Base-by-base conservation (phyloP, 2,888 invertebrate species). In the Hyalella azteca region DNA sequence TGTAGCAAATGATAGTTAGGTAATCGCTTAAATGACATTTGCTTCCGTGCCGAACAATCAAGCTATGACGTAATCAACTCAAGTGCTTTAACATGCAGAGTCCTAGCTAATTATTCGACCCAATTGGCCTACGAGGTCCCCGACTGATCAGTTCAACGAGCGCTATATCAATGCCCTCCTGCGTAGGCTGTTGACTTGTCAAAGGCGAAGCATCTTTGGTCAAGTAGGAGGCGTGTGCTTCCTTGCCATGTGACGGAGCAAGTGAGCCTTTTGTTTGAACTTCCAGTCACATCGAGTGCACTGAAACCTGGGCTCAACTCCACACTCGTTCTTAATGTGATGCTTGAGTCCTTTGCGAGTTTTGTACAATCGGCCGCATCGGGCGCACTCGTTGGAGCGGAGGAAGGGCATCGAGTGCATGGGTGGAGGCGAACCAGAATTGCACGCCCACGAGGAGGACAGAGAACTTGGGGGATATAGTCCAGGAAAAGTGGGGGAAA, bases 231-330 rank as follows among this genome's bases (percentile, higher is more conserved):
- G 32, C 29, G 79, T 84, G 73, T 84, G 84, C 49, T 84, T 84
- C 49, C 84, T 45, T 22, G 84, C 84, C 78, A 85, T 79, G 78
- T 85, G 84, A 39, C 84, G 60, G 22, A 83, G 79, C 41, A 85
- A 81, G 73, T 85, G 84, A 26, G 82, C 83, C 79, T 85, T 85
- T 81, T 85, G 84, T 66, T 83, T 85, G 82, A 85, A 85, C 78
- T 83, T 82, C 82, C 84, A 83, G 80, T 83, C 84, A 76, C 84
- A 85, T 45, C 81, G 80, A 50, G 81, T 77, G 76, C 84, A 85
- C 73, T 81, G 81, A 75, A 85, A 85, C 22, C 84, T 80, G 26
- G 85, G 85, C 75, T 85, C 85, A 26, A 85, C 85, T 29, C 85
- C 85, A 41, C 85, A 85, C 79, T 85, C 85, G 77, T 85, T 83